These are phyloP conservation scores for Trissolcus japonicus DNA, from an alignment of 2,888 invertebrate species.

Conservation along the genomic window DNA sequence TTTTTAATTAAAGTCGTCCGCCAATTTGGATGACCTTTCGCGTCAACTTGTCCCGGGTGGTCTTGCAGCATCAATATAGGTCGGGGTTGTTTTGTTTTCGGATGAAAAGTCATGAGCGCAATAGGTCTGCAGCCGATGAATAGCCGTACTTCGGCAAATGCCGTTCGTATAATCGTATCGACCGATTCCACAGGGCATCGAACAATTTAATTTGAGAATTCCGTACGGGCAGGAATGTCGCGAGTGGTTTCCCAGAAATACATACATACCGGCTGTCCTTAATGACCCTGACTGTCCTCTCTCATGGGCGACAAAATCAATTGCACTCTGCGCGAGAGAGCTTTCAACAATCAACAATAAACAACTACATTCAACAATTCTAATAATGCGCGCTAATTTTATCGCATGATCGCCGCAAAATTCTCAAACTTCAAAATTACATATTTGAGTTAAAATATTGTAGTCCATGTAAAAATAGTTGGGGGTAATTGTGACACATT, in stretches of 20 bases:
- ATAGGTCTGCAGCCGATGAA: constrained; percentile 34
- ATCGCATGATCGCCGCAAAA: too few species aligned
- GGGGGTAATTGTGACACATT: too few species aligned
- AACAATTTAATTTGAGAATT: constrained; percentile 70
- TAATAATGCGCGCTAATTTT: constrained; percentile 15
- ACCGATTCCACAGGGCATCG: constrained; percentile 61
- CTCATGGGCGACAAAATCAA: constrained; percentile 63
- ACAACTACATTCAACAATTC: constrained; percentile 38
- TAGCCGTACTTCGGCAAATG: constrained; percentile 54
- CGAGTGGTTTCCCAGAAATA: constrained; percentile 62
- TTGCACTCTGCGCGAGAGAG: constrained; percentile 51
- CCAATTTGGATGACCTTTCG: background rate
- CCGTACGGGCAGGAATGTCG: constrained; percentile 61
- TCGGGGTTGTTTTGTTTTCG: constrained; percentile 2
- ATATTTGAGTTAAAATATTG: too few species aligned
- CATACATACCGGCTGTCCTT: constrained; percentile 59
- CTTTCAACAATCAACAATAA: constrained; percentile 40
- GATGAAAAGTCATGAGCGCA: constrained; percentile 22
- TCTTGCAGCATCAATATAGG: background rate
- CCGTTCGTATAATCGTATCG: constrained; percentile 58
- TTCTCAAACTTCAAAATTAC: too few species aligned
- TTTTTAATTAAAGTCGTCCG: too few species aligned
- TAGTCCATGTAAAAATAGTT: too few species aligned
- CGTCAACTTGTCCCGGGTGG: background rate
- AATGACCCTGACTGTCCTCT: constrained; percentile 60